phyloP scores from a whole-genome alignment of 2,888 invertebrate genomes.

The Tyria jacobaeae region DNA sequence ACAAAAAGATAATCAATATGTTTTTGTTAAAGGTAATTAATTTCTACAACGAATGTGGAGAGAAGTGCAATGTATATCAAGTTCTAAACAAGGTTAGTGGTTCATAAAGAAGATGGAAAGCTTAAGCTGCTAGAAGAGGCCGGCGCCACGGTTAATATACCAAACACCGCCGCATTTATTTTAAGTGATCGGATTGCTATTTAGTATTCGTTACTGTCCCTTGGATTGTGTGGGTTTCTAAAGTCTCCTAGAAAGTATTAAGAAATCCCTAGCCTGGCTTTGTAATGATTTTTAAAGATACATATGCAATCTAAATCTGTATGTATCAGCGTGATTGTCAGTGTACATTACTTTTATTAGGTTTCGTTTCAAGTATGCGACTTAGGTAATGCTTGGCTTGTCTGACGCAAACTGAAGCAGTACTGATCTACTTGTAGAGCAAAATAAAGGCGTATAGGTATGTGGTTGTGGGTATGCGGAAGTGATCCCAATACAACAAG shows the following conservation, averaged over 20 bases:
- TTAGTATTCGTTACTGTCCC: too few species aligned
- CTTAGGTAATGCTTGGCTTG: not conserved
- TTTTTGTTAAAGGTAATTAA: constrained; percentile 73
- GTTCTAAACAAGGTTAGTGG: constrained; percentile 21
- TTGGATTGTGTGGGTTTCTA: too few species aligned
- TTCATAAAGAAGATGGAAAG: constrained; percentile 17
- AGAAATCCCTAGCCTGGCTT: too few species aligned
- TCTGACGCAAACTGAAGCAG: not conserved
- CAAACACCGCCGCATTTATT: too few species aligned
- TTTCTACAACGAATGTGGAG: constrained; percentile 18
- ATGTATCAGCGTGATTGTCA: not conserved
- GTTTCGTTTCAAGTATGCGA: not conserved
- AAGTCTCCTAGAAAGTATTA: too few species aligned
- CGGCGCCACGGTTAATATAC: too few species aligned
- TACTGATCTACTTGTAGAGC: not conserved
- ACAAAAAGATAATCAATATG: constrained; percentile 59
- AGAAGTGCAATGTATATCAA: constrained; percentile 2
- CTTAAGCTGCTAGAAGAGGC: not conserved
- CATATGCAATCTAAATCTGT: too few species aligned
- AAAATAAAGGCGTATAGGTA: constrained; percentile 19
- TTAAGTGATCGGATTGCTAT: too few species aligned
- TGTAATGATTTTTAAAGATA: too few species aligned
- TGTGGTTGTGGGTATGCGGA: constrained; percentile 41
- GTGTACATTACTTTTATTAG: not conserved
- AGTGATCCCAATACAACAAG: constrained; percentile 24